Evolutionary conservation across 2,113 vertebrate genomes (phyloP), one percentile per base, ranked within the genome.

Genomic region (Lipotes vexillifer): DNA sequence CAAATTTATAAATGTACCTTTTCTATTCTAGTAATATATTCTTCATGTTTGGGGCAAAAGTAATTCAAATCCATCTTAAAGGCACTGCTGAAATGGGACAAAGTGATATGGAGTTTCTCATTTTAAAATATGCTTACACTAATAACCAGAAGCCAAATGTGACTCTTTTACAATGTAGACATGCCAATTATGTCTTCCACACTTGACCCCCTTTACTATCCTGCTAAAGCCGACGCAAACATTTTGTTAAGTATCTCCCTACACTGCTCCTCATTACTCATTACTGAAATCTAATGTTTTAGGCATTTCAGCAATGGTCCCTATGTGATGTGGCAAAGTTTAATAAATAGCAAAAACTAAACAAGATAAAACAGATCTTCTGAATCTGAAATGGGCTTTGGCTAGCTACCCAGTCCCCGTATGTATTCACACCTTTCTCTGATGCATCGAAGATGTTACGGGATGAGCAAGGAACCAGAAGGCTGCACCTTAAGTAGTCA

Each of bases 31-130:
- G 27, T 36, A 96, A 69, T 29, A 31, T 36, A 81, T 31, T 85
- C 9, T 88, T 91, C 21, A 75, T 66, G 9, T 91, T 78, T 78
- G 66, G 36, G 57, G 29, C 72, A 68, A 93, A 85, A 86, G 52
- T 25, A 95, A 93, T 46, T 75, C n/a, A 77, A 94, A 88, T 23
- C 68, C 75, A 80, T 90, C 49, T 84, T 93, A 93, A 66, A 88
- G 49, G 38, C 27, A 75, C 74, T 80, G 84, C 29, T 82, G 41
- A 94, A 93, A 88, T 77, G 66, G 77, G 81, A 72, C 8, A 72
- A 93, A 72, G 84, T 93, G 91, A 85, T 27, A 66, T 0, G 4
- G 44, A 41, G 4, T 29, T 68, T 91, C 81, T 55, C 52, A 90
- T 6, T 96, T 86, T 77, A 88, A 71, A 87, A 88, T n/a, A 82